Conservation (phyloP, 2,113 vertebrate species). For the Sporophila hypoxantha region DNA sequence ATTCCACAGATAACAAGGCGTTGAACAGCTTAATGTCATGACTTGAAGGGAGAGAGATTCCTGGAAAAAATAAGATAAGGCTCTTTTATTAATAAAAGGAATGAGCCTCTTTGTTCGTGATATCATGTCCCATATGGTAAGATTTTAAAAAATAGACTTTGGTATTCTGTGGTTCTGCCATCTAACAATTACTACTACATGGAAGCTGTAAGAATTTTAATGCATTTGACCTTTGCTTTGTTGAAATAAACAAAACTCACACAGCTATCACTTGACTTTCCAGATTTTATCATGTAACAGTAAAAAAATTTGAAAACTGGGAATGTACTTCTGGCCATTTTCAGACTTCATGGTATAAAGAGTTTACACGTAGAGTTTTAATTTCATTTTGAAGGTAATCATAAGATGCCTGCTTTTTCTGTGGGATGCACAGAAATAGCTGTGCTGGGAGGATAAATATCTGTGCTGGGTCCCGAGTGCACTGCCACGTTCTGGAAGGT, state of each 20-base stretch:
- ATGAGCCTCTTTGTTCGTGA: rapidly evolving
- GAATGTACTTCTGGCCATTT: background rate
- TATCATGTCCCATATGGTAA: rapidly evolving
- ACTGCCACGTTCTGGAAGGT: background rate
- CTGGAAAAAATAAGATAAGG: background rate
- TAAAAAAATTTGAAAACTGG: background rate
- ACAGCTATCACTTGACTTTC: background rate
- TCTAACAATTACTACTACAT: background rate
- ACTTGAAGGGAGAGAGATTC: background rate
- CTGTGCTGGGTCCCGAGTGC: background rate
- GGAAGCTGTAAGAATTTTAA: background rate
- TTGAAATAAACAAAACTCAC: background rate
- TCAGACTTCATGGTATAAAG: background rate
- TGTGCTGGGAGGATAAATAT: background rate
- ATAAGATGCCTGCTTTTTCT: background rate
- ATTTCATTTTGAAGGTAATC: background rate
- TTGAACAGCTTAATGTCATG: background rate
- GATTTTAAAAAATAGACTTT: background rate
- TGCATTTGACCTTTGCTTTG: background rate
- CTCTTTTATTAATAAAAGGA: background rate
- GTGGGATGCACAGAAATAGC: background rate
- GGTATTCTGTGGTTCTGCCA: background rate
- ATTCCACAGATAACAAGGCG: background rate
- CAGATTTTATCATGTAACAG: background rate
- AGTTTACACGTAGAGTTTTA: background rate